phyloP scores from a whole-genome alignment of 2,113 vertebrate species.

The Nothoprocta perdicaria region DNA sequence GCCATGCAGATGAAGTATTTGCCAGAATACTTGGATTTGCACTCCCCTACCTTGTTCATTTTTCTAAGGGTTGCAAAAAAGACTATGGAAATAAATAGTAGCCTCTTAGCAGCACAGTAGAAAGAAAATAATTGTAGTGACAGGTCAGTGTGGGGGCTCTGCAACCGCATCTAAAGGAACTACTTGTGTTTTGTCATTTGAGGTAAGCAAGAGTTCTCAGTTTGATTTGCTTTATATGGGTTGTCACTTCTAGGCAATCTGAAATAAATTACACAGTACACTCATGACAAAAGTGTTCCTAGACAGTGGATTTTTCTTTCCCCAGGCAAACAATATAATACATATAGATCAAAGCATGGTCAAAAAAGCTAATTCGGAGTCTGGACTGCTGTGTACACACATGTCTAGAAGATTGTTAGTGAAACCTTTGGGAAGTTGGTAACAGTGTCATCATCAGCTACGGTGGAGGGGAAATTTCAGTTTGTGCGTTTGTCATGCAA shows the following conservation, averaged over 20 bases:
- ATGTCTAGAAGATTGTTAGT: not conserved
- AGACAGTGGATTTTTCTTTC: not conserved
- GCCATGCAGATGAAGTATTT: slow-evolving; percentile 10
- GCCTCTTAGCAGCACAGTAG: not conserved
- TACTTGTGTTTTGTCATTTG: slow-evolving; percentile 16
- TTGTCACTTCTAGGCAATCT: slow-evolving; percentile 28
- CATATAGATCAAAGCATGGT: not conserved
- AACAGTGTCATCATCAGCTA: not conserved
- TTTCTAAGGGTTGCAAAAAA: slow-evolving; percentile 5
- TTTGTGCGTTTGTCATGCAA: not conserved
- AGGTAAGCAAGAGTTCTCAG: not conserved
- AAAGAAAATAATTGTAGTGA: not conserved
- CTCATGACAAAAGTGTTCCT: slow-evolving; percentile 15
- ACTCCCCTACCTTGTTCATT: not conserved
- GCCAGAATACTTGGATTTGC: not conserved
- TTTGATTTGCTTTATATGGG: slow-evolving; percentile 22
- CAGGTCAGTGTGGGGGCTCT: slow-evolving; percentile 2
- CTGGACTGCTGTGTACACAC: not conserved
- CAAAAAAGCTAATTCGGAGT: slow-evolving; percentile 18
- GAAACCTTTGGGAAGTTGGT: not conserved
- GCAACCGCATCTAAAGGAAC: not conserved
- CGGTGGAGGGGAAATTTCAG: not conserved
- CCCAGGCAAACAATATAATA: not conserved
- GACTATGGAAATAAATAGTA: slow-evolving; percentile 31
- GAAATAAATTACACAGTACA: slow-evolving; percentile 45